Evolutionary conservation across 2,797 vertebrate species (phyloP).

Genomic region (Ptychobarbus kaznakovi): DNA sequence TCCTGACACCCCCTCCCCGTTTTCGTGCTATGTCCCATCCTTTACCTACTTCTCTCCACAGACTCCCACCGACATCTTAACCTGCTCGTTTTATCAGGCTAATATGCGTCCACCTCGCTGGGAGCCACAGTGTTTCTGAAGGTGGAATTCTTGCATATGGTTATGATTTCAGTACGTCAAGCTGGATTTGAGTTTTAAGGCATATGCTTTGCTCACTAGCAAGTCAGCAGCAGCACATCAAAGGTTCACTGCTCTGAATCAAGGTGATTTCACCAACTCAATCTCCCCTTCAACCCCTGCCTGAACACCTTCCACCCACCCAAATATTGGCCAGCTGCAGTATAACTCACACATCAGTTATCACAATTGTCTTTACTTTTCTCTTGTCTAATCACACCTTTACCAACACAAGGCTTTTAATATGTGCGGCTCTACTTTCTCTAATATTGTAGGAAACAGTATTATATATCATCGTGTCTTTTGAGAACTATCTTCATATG

Average conservation of each 20-base stretch:
- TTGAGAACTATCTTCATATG: no score
- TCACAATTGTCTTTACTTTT: slow-evolving; percentile 1
- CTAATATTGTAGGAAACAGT: not conserved
- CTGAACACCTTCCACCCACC: slow-evolving; percentile 42
- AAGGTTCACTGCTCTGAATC: slow-evolving; percentile 93
- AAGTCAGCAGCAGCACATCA: slow-evolving; percentile 91
- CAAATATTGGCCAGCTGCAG: slow-evolving; percentile 50
- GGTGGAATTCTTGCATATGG: slow-evolving; percentile 93
- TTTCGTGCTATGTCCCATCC: slow-evolving; percentile 63
- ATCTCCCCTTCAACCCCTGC: slow-evolving; percentile 38
- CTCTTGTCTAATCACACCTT: not conserved
- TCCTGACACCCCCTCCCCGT: slow-evolving; percentile 66
- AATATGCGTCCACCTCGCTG: slow-evolving; percentile 91
- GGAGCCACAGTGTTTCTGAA: slow-evolving; percentile 81
- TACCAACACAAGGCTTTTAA: not conserved
- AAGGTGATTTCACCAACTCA: slow-evolving; percentile 88
- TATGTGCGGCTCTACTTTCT: not conserved
- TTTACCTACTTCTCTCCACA: slow-evolving; percentile 68
- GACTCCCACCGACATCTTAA: slow-evolving; percentile 84
- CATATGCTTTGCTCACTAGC: slow-evolving; percentile 85
- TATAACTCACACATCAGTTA: slow-evolving; percentile 49
- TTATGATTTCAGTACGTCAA: slow-evolving; percentile 98
- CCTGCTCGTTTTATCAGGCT: slow-evolving; percentile 98
- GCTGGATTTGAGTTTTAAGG: slow-evolving; percentile 82
- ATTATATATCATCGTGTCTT: not conserved